phyloP scores from a whole-genome alignment of 2,797 vertebrate genomes.

The Erethizon dorsatum region DNA sequence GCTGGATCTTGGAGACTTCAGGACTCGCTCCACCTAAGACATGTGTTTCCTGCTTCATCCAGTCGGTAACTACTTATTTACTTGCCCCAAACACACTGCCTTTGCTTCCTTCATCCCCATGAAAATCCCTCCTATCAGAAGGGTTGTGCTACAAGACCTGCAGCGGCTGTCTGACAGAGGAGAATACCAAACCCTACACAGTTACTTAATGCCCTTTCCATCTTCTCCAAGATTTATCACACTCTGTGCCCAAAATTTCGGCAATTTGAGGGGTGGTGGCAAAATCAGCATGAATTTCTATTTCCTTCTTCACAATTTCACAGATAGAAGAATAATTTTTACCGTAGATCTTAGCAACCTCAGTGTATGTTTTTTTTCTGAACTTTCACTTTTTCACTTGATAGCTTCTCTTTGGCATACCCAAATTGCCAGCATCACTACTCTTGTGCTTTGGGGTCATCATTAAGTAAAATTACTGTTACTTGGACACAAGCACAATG shows the following conservation, averaged over 20 bases:
- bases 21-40: neutral
- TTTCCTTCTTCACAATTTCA: neutral
- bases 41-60: too few relatives aligned
- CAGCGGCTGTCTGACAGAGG: neutral
- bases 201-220: neutral
- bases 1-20: neutral
- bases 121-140: neutral
- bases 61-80: neutral
- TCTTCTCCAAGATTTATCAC: neutral
- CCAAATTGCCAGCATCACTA: neutral
- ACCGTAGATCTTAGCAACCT: neutral
- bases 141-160: neutral
- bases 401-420: neutral
- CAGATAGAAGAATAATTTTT: neutral
- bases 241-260: neutral
- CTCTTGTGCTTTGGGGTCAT: neutral
- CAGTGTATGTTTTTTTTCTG: neutral
- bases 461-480: neutral
- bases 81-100: neutral
- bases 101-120: neutral
- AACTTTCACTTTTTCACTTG: neutral
- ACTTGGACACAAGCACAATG: neutral
- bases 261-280: neutral
- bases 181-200: neutral
- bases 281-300: neutral